Percentiles rank a stretch among this genome's conserved stretches.
phyloP scores from a whole-genome alignment of 1,140 invertebrate genomes.

The Steinernema khuongi region DNA sequence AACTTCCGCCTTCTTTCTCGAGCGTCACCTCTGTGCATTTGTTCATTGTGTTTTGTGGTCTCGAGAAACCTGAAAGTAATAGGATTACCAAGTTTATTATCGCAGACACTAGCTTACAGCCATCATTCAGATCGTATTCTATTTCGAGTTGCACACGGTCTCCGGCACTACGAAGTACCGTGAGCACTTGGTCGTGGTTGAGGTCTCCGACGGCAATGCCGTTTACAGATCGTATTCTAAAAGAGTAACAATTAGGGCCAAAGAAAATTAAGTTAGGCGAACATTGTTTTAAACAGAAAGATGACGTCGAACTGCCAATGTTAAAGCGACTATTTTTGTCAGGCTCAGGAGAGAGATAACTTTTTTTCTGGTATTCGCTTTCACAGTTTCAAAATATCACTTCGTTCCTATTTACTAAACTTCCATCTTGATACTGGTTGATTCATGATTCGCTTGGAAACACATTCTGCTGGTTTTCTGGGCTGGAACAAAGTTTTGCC shows the following conservation, averaged over 20 bases:
- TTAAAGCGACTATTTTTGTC: no score
- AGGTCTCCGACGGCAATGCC: constrained; percentile 72
- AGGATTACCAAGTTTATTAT: background rate
- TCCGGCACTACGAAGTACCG: constrained; percentile 71
- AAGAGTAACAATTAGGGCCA: background rate
- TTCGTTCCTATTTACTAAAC: no score
- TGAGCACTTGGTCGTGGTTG: constrained; percentile 73
- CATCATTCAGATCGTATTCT: constrained; percentile 72
- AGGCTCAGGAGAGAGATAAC: no score
- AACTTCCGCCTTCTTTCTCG: constrained; percentile 74
- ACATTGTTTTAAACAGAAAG: no score
- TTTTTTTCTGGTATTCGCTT: no score
- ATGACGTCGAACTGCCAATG: no score
- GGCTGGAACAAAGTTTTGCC: no score
- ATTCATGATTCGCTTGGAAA: no score
- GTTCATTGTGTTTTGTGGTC: constrained; percentile 44
- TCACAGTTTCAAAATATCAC: no score
- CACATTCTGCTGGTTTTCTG: no score
- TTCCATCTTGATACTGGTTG: no score
- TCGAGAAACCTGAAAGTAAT: constrained; percentile 55
- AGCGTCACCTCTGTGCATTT: constrained; percentile 58
- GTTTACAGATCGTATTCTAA: constrained; percentile 66
- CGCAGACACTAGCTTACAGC: background rate
- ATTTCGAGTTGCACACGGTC: constrained; percentile 72
- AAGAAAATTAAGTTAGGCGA: no score